Conservation (phyloP, 2,113 vertebrate genomes). For the Anolis sagrei region DNA sequence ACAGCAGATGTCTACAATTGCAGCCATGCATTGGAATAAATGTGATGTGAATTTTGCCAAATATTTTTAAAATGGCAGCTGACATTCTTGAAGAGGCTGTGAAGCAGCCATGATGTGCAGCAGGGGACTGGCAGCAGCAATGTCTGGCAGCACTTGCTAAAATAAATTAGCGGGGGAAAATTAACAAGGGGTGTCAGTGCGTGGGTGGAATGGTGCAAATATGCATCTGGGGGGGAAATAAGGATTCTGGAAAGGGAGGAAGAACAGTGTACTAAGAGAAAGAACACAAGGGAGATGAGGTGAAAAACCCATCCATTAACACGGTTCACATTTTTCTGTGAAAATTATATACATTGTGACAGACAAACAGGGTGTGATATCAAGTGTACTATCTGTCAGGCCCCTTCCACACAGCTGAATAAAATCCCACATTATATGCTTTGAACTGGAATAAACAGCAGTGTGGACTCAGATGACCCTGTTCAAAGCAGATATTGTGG, state of each 20-base stretch:
- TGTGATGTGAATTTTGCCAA: not conserved
- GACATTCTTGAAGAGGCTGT: not conserved
- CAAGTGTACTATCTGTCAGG: not conserved
- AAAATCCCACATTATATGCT: too few species aligned
- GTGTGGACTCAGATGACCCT: too few species aligned
- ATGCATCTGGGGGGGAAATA: too few species aligned
- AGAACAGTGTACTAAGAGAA: not conserved
- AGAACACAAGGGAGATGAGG: not conserved
- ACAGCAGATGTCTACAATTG: not conserved
- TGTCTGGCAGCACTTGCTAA: not conserved
- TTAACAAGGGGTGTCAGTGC: not conserved
- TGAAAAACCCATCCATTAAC: not conserved
- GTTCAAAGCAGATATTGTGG: too few species aligned
- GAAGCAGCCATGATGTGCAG: not conserved
- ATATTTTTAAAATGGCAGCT: not conserved
- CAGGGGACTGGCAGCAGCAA: not conserved
- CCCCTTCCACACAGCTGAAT: too few species aligned
- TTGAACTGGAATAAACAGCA: too few species aligned
- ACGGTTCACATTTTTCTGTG: too few species aligned
- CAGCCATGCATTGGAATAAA: not conserved
- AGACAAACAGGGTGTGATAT: not conserved
- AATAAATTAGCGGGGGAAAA: not conserved
- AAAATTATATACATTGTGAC: not conserved
- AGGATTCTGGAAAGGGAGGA: not conserved
- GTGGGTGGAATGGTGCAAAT: not conserved